Percentiles rank a stretch among this genome's conserved stretches.
Evolutionary conservation across 2,113 vertebrate species (phyloP).

Genomic region (Lucifuga dentata): DNA sequence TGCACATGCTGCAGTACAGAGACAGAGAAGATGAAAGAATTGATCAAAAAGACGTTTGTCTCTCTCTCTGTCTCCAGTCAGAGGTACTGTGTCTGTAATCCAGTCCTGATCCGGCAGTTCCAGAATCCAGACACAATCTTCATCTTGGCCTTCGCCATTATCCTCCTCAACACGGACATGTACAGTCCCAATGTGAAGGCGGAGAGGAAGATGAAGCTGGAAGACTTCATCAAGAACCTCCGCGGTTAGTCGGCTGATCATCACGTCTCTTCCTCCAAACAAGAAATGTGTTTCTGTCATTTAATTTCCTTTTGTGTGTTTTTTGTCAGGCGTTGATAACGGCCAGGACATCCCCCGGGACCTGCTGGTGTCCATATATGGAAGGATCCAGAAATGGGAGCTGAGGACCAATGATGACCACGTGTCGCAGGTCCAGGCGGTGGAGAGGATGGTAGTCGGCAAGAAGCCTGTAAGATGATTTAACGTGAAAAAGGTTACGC

Average conservation of each 20-base stretch:
- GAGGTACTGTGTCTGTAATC: conserved; percentile 96
- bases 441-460: conserved; percentile 96
- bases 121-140: conserved; percentile 98
- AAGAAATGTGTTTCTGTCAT: too few relatives aligned
- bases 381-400: conserved; percentile 95
- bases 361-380: conserved; percentile 94
- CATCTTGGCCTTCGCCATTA: conserved; percentile 97
- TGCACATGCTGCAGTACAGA: too few relatives aligned
- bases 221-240: conserved; percentile 98
- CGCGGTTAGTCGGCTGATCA: conserved; percentile 79
- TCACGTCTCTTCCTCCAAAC: too few relatives aligned
- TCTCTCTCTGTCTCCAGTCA: conserved; percentile 81
- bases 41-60: too few relatives aligned
- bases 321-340: conserved; percentile 90
- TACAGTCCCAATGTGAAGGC: conserved; percentile 97
- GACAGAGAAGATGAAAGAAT: too few relatives aligned
- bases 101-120: conserved; percentile 93
- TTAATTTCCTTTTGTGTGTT: conserved; percentile 5
- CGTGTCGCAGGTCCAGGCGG: conserved; percentile 95
- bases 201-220: conserved; percentile 97
- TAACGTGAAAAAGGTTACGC: too few relatives aligned
- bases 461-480: conserved; percentile 91
- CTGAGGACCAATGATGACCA: conserved; percentile 96
- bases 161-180: conserved; percentile 98
- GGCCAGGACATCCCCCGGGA: conserved; percentile 96